Evolutionary conservation across 2,888 invertebrate species (phyloP), one percentile per base, ranked within the genome.

Genomic region (Rhagium mordax): DNA sequence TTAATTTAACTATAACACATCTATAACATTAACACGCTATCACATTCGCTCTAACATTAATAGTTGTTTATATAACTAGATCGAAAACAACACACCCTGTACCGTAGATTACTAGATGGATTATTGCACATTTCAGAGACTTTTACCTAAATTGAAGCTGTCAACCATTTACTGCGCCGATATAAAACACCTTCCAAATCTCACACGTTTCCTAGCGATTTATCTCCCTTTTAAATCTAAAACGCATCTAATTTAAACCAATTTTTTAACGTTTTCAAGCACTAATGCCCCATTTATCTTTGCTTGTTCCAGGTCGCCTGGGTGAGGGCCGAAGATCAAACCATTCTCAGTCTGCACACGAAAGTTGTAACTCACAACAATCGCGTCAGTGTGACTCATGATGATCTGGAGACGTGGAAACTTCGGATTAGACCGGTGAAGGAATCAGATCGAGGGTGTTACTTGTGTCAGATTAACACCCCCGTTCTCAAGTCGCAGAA

Each of bases 391-490:
- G 94, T 96, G 53, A 93, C 93, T 83, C 92, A 95, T 86, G 96
- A 96, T 87, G 93, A 94, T 69, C 92, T 93, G 74, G 91, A 93
- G 83, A 96, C 95, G 76, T 96, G 96, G 96, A 94, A 94, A 87
- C 89, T 96, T 72, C 93, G 95, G 87, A 95, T 96, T 84, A 91
- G 94, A 72, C 95, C 95, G 75, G 90, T 96, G 66, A 91, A 94
- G 78, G 95, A 95, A 82, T 91, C 93, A 53, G 96, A 96, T 87
- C 91, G 94, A 57, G 96, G 95, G 74, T 96, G 96, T 86, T 96
- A 96, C 88, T 95, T 96, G 94, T 96, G 96, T 85, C 96, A 96
- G 90, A 95, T 96, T 84, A 96, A 96, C 89, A 96, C 96, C 1
- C 94, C 92, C 75, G 92, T 93, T 68, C 95, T 96, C 94, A 96